Evolutionary conservation across 2,888 invertebrate genomes (phyloP).

Genomic region (Danaus chrysippus): DNA sequence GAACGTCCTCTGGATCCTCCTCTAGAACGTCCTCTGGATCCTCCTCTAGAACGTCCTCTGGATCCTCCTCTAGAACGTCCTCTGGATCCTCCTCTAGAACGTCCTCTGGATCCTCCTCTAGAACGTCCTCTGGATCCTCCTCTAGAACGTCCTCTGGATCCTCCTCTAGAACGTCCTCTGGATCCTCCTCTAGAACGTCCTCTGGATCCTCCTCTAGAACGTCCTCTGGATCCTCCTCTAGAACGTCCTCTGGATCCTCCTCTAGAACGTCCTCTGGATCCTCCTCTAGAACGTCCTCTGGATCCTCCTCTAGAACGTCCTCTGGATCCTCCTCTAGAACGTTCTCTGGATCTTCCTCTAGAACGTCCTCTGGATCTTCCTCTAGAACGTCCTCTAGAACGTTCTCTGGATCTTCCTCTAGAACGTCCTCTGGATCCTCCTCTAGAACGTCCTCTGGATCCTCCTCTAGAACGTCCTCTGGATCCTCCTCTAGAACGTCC

Average conservation of each 20-base stretch:
- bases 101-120: slow-evolving; percentile 20
- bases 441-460: slow-evolving; percentile 13
- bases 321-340: slow-evolving; percentile 26
- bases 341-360: slow-evolving; percentile 16
- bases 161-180: slow-evolving; percentile 24
- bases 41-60: too few relatives aligned
- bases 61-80: too few relatives aligned
- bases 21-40: slow-evolving; percentile 24
- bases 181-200: slow-evolving; percentile 29
- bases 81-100: slow-evolving; percentile 9
- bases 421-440: slow-evolving; percentile 19
- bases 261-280: slow-evolving; percentile 17
- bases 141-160: slow-evolving; percentile 27
- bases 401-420: slow-evolving; percentile 12
- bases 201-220: slow-evolving; percentile 20
- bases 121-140: slow-evolving; percentile 23
- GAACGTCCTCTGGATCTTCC: slow-evolving; percentile 12
- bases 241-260: slow-evolving; percentile 17
- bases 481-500: slow-evolving; percentile 11
- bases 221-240: slow-evolving; percentile 12
- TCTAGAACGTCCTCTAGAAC: slow-evolving; percentile 13
- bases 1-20: slow-evolving; percentile 23
- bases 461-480: slow-evolving; percentile 11
- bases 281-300: slow-evolving; percentile 13
- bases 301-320: slow-evolving; percentile 19